A percentile compares a stretch with the other conserved stretches of the same genome.
Conservation (phyloP, 35 echinoderm and acorn worm species). For the Stichopus chloronotus region DNA sequence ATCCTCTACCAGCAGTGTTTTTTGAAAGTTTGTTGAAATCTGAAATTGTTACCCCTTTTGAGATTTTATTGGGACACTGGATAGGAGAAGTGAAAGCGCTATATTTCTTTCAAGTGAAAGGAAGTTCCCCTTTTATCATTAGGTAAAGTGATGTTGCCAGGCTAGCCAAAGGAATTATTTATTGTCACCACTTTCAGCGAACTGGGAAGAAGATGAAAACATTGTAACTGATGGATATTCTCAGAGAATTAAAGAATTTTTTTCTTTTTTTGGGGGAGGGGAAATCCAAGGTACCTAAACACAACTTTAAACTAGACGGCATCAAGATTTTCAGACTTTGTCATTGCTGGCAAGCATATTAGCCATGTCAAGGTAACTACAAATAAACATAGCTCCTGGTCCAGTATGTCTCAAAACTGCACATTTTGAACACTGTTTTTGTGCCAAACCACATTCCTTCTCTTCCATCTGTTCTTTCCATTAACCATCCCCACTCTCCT, state of each 20-base stretch:
- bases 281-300: no score
- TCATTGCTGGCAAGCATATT: no score
- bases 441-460: no score
- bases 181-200: background rate
- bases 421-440: no score
- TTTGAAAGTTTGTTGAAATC: background rate
- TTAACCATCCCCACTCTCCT: no score
- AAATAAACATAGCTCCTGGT: no score
- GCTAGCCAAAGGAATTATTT: conserved; percentile 11
- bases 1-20: background rate
- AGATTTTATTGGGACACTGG: background rate
- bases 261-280: no score
- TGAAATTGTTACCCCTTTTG: conserved; percentile 7
- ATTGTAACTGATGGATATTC: background rate
- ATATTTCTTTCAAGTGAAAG: background rate
- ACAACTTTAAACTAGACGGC: no score
- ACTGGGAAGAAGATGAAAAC: background rate
- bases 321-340: no score
- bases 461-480: no score
- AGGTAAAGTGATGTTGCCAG: background rate
- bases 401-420: no score
- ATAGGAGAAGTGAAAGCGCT: background rate
- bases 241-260: background rate
- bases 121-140: background rate
- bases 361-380: no score